Evolutionary conservation across 2,888 invertebrate species (phyloP).

Genomic region (Synanthedon andrenaeformis): DNA sequence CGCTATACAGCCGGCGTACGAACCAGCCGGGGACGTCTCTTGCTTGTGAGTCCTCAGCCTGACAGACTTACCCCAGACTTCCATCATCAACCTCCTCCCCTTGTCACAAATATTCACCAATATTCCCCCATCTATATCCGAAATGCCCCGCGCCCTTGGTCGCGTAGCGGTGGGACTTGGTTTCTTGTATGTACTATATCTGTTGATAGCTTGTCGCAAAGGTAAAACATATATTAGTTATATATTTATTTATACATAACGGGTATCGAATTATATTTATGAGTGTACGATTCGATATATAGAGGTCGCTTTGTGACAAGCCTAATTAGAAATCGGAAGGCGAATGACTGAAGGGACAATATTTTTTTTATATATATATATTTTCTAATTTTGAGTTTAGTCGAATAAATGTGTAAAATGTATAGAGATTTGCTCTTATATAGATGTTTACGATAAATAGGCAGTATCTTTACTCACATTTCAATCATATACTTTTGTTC

Average conservation of each 20-base stretch:
- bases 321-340: conserved; percentile 34
- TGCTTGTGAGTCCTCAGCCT: conserved; percentile 65
- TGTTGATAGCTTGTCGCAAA: conserved; percentile 58
- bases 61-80: conserved; percentile 29
- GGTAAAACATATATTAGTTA: conserved; percentile 41
- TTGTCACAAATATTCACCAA: not conserved
- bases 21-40: conserved; percentile 63
- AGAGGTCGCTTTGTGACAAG: conserved; percentile 59
- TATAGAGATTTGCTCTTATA: conserved; percentile 53
- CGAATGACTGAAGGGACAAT: conserved; percentile 35
- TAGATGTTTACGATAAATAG: conserved; percentile 62
- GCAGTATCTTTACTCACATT: conserved; percentile 53
- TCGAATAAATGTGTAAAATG: conserved; percentile 54
- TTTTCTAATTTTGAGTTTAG: conserved; percentile 22
- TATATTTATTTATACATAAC: not conserved
- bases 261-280: conserved; percentile 11
- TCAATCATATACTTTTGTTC: conserved; percentile 7
- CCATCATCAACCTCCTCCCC: conserved; percentile 17
- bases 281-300: conserved; percentile 20
- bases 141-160: conserved; percentile 21
- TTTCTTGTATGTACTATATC: conserved; percentile 59
- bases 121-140: conserved; percentile 7
- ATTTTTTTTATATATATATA: conserved; percentile 21
- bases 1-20: conserved; percentile 40
- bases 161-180: conserved; percentile 68